Conservation (phyloP, 2,797 vertebrate genomes). For the Thripadectes ignobilis region DNA sequence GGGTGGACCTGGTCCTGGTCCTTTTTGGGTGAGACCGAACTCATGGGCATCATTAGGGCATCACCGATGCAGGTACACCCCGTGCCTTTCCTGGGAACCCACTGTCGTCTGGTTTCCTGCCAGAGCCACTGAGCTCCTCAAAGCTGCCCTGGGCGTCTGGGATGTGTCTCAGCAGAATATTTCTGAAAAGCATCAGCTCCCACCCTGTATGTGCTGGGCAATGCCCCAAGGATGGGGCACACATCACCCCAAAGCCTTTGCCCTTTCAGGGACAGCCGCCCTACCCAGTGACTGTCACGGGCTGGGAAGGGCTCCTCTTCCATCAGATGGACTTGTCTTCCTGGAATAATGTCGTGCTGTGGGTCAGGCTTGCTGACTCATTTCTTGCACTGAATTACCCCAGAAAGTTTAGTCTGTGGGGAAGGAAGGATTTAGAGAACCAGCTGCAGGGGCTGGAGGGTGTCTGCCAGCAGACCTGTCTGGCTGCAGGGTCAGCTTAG, state of each 20-base stretch:
- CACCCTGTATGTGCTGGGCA: fast-evolving
- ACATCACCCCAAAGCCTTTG: not conserved
- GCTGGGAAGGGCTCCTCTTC: conserved; percentile 2
- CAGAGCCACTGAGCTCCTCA: not conserved
- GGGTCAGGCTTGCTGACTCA: conserved; percentile 35
- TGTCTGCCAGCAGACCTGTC: conserved; percentile 8
- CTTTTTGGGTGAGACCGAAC: not conserved
- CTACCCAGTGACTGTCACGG: not conserved
- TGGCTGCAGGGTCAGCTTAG: not conserved
- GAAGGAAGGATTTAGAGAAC: conserved; percentile 67
- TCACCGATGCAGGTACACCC: fast-evolving
- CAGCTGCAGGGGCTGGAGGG: conserved; percentile 17
- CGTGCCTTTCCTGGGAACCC: not conserved
- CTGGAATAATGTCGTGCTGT: not conserved
- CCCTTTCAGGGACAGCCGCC: not conserved
- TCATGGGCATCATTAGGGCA: not conserved
- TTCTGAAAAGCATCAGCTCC: not conserved
- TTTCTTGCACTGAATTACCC: conserved; percentile 47
- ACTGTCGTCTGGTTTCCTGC: fast-evolving
- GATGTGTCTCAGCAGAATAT: not conserved
- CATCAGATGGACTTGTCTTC: not conserved
- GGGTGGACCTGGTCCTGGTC: fast-evolving
- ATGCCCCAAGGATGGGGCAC: not conserved
- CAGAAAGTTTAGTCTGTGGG: conserved; percentile 69
- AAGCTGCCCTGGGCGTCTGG: fast-evolving